A percentile compares a stretch with the other conserved stretches of the same genome.
These are phyloP conservation scores for Scrobipalpa costella DNA, from an alignment of 2,888 invertebrate genomes.

Conservation along the genomic window DNA sequence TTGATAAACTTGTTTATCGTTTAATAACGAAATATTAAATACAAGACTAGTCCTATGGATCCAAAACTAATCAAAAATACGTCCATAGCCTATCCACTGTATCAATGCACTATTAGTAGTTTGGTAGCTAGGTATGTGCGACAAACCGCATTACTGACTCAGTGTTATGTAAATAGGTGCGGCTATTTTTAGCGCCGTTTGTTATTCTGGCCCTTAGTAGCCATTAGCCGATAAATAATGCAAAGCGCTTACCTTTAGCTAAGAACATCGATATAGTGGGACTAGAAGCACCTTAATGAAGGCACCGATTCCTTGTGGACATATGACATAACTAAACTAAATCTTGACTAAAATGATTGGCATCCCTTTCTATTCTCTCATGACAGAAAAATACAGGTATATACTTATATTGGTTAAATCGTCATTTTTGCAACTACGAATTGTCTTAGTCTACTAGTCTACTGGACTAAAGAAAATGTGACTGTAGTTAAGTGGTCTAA, in stretches of 20 bases:
- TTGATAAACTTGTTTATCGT: too few relatives aligned
- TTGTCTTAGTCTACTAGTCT: too few relatives aligned
- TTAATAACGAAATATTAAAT: too few relatives aligned
- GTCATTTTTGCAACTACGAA: too few relatives aligned
- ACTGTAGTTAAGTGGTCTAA: too few relatives aligned
- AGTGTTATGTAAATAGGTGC: conserved; percentile 49
- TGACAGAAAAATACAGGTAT: too few relatives aligned
- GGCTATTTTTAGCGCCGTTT: conserved; percentile 66
- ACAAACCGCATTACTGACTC: not conserved
- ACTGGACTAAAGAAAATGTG: too few relatives aligned
- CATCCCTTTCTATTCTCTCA: too few relatives aligned
- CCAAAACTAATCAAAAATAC: not conserved
- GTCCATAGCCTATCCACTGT: not conserved
- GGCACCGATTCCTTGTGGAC: too few relatives aligned
- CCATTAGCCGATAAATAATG: conserved; percentile 57
- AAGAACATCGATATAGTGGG: conserved; percentile 42
- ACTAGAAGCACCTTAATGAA: not conserved
- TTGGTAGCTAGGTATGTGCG: not conserved
- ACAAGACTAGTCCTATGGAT: not conserved
- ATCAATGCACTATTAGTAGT: not conserved
- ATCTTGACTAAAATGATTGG: too few relatives aligned
- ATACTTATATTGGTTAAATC: too few relatives aligned
- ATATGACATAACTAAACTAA: too few relatives aligned
- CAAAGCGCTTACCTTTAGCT: conserved; percentile 50
- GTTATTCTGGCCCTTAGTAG: conserved; percentile 60